Conservation (phyloP, 2,888 invertebrate species). For the Cryptosula pallasiana region DNA sequence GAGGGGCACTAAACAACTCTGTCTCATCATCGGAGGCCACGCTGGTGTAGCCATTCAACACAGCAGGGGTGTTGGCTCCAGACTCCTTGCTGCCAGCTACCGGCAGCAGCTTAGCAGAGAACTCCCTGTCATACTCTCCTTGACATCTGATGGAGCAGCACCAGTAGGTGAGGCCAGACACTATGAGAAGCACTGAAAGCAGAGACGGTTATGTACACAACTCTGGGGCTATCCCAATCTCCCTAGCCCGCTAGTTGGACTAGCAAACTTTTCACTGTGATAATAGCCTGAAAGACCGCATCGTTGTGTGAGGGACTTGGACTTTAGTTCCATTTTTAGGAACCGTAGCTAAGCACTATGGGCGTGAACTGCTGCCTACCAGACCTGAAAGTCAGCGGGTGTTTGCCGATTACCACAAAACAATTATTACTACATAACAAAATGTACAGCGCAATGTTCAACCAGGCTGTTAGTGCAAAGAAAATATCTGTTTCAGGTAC, state of each 20-base stretch:
- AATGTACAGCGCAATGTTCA: too few relatives aligned
- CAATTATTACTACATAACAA: neutral
- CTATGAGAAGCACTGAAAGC: neutral
- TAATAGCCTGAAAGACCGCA: neutral
- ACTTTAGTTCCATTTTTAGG: too few relatives aligned
- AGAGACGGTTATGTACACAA: too few relatives aligned
- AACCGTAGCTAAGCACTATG: too few relatives aligned
- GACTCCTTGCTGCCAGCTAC: neutral
- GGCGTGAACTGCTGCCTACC: too few relatives aligned
- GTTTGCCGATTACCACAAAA: neutral
- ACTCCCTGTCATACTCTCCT: neutral
- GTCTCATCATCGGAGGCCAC: neutral
- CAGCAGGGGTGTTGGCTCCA: neutral
- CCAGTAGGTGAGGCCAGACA: constrained; percentile 1
- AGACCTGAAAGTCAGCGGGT: too few relatives aligned
- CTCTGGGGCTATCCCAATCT: too few relatives aligned
- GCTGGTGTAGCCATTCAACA: constrained; percentile 10
- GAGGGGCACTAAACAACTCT: neutral
- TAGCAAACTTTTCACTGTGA: too few relatives aligned
- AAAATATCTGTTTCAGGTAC: too few relatives aligned
- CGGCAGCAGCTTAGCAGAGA: neutral
- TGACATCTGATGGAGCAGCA: neutral
- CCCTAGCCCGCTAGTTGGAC: too few relatives aligned
- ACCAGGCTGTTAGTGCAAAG: too few relatives aligned
- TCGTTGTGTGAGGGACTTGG: too few relatives aligned